Evolutionary conservation across 2,113 vertebrate species (phyloP), one percentile per base, ranked within the genome.

Genomic region (Salminus brasiliensis): DNA sequence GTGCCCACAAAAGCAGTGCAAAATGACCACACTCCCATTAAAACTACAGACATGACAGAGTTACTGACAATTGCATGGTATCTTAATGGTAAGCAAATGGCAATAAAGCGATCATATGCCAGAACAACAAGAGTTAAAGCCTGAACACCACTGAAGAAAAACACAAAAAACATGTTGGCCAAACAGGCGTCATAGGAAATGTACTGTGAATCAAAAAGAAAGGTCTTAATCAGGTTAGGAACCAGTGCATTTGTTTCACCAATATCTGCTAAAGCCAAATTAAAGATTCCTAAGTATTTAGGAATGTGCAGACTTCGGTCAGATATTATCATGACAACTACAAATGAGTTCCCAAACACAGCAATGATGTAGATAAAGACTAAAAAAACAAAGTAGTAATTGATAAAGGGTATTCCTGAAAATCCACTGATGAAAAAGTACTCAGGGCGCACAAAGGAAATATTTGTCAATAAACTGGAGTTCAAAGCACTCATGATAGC

Each of bases 281-380:
- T 91, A 67, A 92, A 91, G 29, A 93, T 88, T 8, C 86, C 89
- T 32, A 92, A 59, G 72, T 92, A 92, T 78, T 92, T 93, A 2
- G 92, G 88, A 70, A 85, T 87, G 63, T 87, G 84, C 25, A 92
- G 85, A 55, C 74, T 76, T 12, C 47, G 45, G 0, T 76, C 23
- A 29, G n/a, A 11, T 29, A 21, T 18, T 53, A 82, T 69, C 13
- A 82, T 55, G 9, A 74, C 1, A 32, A n/a, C 25, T 21, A 78
- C 67, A 6, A 74, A 3, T 7, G 70, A 67, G 34, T 83, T 83
- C 3, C 76, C 76, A 52, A 83, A 43, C 47, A 83, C 30, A 65
- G 89, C 86, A 0, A 88, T 3, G 32, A 90, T 5, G 10, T 86
- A 91, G 30, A 89, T 41, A 79, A 88, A 83, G 55, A 80, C 23